These are phyloP conservation scores for Lipophrys pholis DNA, from an alignment of 2,113 vertebrate genomes.

Conservation along the genomic window DNA sequence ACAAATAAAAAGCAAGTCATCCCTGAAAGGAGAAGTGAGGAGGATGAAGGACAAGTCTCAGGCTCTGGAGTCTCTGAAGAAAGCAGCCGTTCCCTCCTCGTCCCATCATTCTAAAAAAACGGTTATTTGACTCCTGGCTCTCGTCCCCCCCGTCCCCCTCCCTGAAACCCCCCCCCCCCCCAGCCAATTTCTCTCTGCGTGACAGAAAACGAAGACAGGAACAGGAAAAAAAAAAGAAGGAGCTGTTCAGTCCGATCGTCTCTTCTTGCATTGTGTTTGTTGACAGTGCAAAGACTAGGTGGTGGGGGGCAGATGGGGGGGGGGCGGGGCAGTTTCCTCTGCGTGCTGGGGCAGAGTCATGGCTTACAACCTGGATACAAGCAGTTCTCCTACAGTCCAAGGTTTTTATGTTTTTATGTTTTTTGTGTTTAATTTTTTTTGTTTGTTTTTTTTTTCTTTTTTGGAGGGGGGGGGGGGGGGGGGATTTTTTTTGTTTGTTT, in stretches of 20 bases:
- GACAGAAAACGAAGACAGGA: constrained; percentile 9
- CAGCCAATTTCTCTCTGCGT: constrained; percentile 68
- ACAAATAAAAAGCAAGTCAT: constrained; percentile 61
- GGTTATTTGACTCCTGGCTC: constrained; percentile 67
- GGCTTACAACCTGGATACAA: constrained; percentile 87
- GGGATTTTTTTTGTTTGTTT: constrained; percentile 30
- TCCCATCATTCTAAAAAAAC: constrained; percentile 61
- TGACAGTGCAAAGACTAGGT: constrained; percentile 83
- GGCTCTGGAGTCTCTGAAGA: constrained; percentile 74
- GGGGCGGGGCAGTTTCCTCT: constrained; percentile 70
- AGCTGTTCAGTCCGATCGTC: constrained; percentile 77
- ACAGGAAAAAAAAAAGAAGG: constrained; percentile 31
- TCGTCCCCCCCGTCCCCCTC: constrained; percentile 55
- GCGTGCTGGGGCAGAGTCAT: constrained; percentile 75
- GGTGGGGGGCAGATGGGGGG: constrained; percentile 76
- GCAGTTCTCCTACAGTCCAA: constrained; percentile 81
- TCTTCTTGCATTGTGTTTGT: constrained; percentile 79
- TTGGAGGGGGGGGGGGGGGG: no score
- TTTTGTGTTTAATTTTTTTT: constrained; percentile 18
- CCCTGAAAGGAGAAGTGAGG: constrained; percentile 77
- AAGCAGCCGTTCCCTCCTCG: constrained; percentile 69
- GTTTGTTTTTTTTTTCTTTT: no score
- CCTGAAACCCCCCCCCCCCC: constrained; percentile 41
- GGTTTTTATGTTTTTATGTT: constrained; percentile 57
- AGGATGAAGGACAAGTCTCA: constrained; percentile 55